Evolutionary conservation across 2,888 invertebrate genomes (phyloP), one percentile per base, ranked within the genome.

Genomic region (Dolichomitus sp.): DNA sequence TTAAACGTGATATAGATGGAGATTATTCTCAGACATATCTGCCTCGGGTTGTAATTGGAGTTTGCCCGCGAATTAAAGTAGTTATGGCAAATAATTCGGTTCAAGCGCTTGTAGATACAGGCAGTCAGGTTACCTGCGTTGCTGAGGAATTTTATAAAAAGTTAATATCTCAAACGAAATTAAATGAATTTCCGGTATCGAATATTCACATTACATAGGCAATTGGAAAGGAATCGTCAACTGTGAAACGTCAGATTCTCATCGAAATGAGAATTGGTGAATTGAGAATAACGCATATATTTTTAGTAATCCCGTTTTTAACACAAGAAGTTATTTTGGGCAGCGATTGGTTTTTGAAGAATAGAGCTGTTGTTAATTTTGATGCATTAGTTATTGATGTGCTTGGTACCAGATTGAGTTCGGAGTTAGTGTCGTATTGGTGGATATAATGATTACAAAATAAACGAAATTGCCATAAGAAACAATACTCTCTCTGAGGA

Each of bases 271-370:
- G 23, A 17, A 40, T 79, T 2, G 79, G 33, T 3, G 19, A 33
- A 17, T 27, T 23, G 12, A 50, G 12, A 1, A 52, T 65, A n/a
- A 19, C 40, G 0, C 11, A 54, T 27, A 14, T 52, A 0, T 70
- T 76, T 48, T 23, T 81, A 12, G 74, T 80, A 0, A 50, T 80
- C 1, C 70, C 80, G 0, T 65, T 54, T 45, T 27, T 76, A 11
- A 75, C 81, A 4, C 65, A 69, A 9, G 66, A 70, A 14, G 23
- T 77, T 4, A 81, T 81, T 33, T 45, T 81, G 7, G 76, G 81
- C 9, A 81, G 50, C 40, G 81, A 69, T 23, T 81, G 75, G 75
- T 42, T 81, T 1, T 14, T 52, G 4, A 37, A 14, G 14, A 70
- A 76, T 59, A 33, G 19, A 14, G 70, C n/a, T 5, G 30, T 50